Evolutionary conservation across 2,113 vertebrate species (phyloP).

Genomic region (Bubo blakistoni): DNA sequence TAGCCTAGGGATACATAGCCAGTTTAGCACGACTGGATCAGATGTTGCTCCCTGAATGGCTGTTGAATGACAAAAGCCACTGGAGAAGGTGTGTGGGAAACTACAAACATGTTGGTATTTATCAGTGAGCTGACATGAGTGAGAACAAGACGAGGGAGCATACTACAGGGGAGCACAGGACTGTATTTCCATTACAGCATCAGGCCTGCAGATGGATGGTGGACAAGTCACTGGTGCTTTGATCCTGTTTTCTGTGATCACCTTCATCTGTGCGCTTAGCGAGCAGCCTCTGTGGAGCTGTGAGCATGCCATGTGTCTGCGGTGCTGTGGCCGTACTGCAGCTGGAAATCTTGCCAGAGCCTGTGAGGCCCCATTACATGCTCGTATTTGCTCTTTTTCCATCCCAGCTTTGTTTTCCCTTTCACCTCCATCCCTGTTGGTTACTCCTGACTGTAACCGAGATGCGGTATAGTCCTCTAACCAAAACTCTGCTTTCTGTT

Average conservation of each 20-base stretch:
- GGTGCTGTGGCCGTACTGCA: too few relatives aligned
- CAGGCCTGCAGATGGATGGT: neutral
- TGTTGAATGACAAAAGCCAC: neutral
- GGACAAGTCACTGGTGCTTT: neutral
- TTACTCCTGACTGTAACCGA: neutral
- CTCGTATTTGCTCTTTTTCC: neutral
- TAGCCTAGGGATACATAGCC: neutral
- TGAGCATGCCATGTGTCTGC: neutral
- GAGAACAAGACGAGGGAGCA: neutral
- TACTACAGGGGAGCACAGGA: neutral
- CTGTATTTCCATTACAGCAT: neutral
- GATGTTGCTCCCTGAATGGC: neutral
- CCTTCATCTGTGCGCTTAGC: neutral
- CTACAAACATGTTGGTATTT: neutral
- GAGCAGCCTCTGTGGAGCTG: neutral
- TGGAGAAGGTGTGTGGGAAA: neutral
- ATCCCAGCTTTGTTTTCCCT: neutral
- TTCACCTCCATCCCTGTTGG: neutral
- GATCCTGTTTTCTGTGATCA: neutral
- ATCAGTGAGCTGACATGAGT: neutral
- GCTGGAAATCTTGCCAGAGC: neutral
- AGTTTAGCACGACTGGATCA: neutral
- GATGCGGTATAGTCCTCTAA: neutral
- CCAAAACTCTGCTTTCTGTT: neutral
- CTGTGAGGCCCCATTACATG: rapidly evolving